Percentiles rank a stretch among this genome's conserved stretches.
These are phyloP conservation scores for Allophyes oxyacanthae DNA, from an alignment of 2,888 invertebrate species.

Conservation along the genomic window DNA sequence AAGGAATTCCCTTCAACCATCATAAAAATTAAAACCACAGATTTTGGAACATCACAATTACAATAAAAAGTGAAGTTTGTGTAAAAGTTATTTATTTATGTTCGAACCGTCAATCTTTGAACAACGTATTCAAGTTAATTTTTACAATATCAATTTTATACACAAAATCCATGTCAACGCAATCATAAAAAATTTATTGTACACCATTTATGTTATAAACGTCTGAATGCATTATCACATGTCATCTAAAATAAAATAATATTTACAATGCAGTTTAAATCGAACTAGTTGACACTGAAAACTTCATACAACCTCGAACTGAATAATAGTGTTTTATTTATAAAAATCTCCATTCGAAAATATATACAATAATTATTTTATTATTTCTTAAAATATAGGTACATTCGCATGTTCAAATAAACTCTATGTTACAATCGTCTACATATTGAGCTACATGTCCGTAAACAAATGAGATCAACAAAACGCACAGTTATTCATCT, in stretches of 20 bases:
- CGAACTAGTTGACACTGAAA: conserved; percentile 76
- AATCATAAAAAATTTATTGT: conserved; percentile 86
- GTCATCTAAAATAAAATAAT: conserved; percentile 76
- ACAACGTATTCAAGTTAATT: conserved; percentile 85
- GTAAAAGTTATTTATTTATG: conserved; percentile 88
- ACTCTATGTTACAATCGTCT: conserved; percentile 79
- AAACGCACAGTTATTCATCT: conserved; percentile 75
- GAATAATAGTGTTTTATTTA: conserved; percentile 80
- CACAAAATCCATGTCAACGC: conserved; percentile 85
- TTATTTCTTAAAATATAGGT: conserved; percentile 80
- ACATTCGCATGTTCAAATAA: conserved; percentile 81
- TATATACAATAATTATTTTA: conserved; percentile 81
- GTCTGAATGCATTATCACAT: conserved; percentile 85
- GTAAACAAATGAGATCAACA: conserved; percentile 88
- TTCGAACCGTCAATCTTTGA: conserved; percentile 86
- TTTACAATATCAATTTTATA: conserved; percentile 87
- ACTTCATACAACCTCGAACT: conserved; percentile 79
- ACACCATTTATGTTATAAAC: conserved; percentile 81
- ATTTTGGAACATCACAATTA: conserved; percentile 3
- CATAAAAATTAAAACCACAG: conserved; percentile 18
- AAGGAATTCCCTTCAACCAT: too few relatives aligned
- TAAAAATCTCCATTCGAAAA: conserved; percentile 85
- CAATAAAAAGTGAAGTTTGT: conserved; percentile 62
- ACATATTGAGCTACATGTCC: conserved; percentile 86
- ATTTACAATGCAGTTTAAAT: conserved; percentile 79